A percentile compares a stretch with the other conserved stretches of the same genome.
Evolutionary conservation across 1,140 invertebrate genomes (phyloP).

Genomic region (Eriosoma lanigerum): DNA sequence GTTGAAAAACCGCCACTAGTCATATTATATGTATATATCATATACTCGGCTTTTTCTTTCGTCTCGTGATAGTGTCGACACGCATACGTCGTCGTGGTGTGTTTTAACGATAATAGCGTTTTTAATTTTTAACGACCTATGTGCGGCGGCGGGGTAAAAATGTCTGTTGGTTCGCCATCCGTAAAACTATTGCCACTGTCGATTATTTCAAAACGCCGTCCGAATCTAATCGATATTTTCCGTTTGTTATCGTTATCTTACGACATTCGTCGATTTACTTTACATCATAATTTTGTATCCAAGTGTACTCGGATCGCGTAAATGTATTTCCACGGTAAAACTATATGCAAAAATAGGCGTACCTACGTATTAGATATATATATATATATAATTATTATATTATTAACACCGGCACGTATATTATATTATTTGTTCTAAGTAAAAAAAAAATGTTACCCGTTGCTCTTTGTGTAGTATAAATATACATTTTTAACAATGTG

Average conservation of each 20-base stretch:
- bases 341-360: not conserved
- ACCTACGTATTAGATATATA: not conserved
- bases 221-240: constrained; percentile 49
- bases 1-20: too few relatives aligned
- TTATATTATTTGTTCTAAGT: not conserved
- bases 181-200: constrained; percentile 47
- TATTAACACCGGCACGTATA: not conserved
- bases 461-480: not conserved
- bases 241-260: constrained; percentile 29
- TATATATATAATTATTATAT: too few relatives aligned
- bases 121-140: constrained; percentile 12
- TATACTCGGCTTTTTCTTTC: not conserved
- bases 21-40: too few relatives aligned
- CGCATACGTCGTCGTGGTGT: not conserved
- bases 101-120: not conserved
- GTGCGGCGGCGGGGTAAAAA: not conserved
- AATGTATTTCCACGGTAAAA: not conserved
- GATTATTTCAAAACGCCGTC: constrained; percentile 40
- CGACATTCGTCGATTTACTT: constrained; percentile 21
- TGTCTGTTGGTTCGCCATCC: constrained; percentile 37
- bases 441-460: constrained; percentile 1
- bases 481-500: constrained; percentile 16
- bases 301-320: not conserved
- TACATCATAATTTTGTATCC: constrained; percentile 22
- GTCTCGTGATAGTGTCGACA: not conserved